Base-by-base conservation (phyloP, 2,888 invertebrate genomes). In the Lasioglossum leucozonium region DNA sequence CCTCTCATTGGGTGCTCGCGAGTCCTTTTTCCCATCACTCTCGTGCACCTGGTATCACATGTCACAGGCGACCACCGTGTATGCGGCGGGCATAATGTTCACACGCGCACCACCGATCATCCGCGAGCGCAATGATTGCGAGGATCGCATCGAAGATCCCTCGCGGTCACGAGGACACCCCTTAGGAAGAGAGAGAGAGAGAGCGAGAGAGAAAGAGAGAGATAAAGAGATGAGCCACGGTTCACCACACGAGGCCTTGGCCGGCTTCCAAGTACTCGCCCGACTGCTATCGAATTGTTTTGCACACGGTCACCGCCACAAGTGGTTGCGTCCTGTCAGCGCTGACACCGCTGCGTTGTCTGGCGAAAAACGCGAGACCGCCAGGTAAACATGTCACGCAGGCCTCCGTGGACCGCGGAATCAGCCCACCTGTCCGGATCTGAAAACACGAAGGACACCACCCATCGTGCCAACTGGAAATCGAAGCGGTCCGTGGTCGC, bases 311-410 rank as follows among this genome's bases (percentile, higher is more conserved):
- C 72, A 77, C 93, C 87, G 92, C 94, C 92, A 94, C 94, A 94
- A 94, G 94, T 94, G 94, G 94, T 94, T 94, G 94, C 91, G 93
- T 86, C 91, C 92, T 91, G 86, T 86, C 88, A 73, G 74, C 72
- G 77, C 40, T 67, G 72, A 67, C 47, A 22, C 40, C 40, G 69
- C 10, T 71, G n/a, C 37, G n/a, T 42, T 42, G 40, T 22, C 40
- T 40, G 42, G 11, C 71, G 47, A 51, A 69, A 18, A 72, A 26
- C 72, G 65, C 72, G 40, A 62, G 77, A 34, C 34, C 18, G 37
- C 34, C 42, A n/a, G 77, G 10, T 71, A 26, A 42, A 44, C 44
- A 73, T 42, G 11, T 13, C 16, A 16, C 4, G 37, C 22, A 62
- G 37, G n/a, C 69, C 72, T 75, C 71, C 30, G 30, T 73, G 30